Evolutionary conservation across 2,888 invertebrate species (phyloP).

Genomic region (Apodemia duryi): DNA sequence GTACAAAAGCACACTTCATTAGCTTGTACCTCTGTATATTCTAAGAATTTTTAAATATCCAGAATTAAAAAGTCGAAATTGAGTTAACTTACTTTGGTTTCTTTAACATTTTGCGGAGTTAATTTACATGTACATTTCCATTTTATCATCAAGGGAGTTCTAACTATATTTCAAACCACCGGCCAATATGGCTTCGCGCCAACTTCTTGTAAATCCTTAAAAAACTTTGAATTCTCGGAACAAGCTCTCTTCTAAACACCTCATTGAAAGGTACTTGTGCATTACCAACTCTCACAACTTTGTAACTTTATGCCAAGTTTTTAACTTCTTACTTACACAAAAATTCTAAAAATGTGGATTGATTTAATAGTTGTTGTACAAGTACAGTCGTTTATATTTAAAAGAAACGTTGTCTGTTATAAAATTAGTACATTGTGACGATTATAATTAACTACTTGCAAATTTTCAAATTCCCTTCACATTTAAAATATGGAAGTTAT

Average conservation of each 20-base stretch:
- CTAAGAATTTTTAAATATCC: not conserved
- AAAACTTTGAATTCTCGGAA: constrained; percentile 12
- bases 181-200: constrained; percentile 1
- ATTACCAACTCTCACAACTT: constrained; percentile 13
- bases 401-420: no score
- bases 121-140: constrained; percentile 4
- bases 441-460: no score
- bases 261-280: constrained; percentile 3
- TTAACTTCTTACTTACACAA: not conserved
- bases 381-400: not conserved
- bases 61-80: not conserved
- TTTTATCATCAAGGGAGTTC: constrained; percentile 2
- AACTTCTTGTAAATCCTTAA: constrained; percentile 7
- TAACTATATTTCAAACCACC: not conserved
- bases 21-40: not conserved
- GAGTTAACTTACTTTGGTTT: not conserved
- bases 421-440: no score
- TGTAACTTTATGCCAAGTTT: not conserved
- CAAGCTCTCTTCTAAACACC: constrained; percentile 8
- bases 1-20: no score
- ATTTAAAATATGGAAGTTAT: no score
- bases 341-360: not conserved
- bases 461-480: no score
- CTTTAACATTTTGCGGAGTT: not conserved
- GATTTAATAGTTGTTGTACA: not conserved